A percentile compares a stretch with the other conserved stretches of the same genome.
These are phyloP conservation scores for Trachelipus rathkii DNA, from an alignment of 1,140 invertebrate species.

Conservation along the genomic window DNA sequence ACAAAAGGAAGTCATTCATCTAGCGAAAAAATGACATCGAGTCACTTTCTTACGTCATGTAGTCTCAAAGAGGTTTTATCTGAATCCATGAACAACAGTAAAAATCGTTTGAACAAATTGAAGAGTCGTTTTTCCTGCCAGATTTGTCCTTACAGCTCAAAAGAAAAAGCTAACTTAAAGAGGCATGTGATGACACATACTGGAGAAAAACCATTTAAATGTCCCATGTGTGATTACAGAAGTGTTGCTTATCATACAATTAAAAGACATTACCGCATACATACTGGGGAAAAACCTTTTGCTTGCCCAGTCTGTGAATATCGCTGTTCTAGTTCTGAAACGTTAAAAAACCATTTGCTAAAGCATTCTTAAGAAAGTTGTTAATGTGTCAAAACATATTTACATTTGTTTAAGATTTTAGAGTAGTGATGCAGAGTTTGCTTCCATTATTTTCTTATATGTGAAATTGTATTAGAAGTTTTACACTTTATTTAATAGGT, in stretches of 20 bases:
- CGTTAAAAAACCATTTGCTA: background rate
- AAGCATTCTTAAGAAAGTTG: background rate
- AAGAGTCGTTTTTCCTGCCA: constrained; percentile 47
- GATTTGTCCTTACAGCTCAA: constrained; percentile 53
- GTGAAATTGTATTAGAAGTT: too few relatives aligned
- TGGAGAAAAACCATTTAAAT: constrained; percentile 44
- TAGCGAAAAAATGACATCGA: background rate
- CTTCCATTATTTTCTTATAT: too few relatives aligned
- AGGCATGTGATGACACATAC: constrained; percentile 55
- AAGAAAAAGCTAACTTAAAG: constrained; percentile 53
- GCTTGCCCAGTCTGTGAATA: constrained; percentile 28
- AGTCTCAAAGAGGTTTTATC: background rate
- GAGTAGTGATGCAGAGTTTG: too few relatives aligned
- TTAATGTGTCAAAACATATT: too few relatives aligned
- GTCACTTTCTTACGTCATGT: background rate
- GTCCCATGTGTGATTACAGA: constrained; percentile 28
- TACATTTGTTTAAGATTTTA: too few relatives aligned
- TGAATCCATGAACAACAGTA: background rate
- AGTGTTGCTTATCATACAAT: background rate
- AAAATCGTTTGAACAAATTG: background rate
- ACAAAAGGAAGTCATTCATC: background rate
- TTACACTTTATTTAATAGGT: too few relatives aligned
- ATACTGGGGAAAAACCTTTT: constrained; percentile 36
- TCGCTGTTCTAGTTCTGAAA: constrained; percentile 1
- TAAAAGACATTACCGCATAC: constrained; percentile 26